These are phyloP conservation scores for Tanypteryx hageni DNA, from an alignment of 2,888 invertebrate genomes.

Conservation along the genomic window DNA sequence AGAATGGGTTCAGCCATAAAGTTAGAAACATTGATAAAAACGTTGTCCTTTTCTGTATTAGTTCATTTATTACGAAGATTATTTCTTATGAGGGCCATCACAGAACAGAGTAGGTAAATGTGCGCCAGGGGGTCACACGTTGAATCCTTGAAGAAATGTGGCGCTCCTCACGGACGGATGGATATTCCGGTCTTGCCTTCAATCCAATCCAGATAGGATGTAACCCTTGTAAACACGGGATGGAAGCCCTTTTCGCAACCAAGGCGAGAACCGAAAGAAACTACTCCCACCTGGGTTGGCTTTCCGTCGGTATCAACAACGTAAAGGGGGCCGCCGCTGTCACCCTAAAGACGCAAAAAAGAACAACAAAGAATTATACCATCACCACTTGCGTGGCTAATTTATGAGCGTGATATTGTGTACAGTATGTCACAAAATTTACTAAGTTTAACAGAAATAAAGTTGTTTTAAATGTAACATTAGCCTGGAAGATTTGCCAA, in stretches of 20 bases:
- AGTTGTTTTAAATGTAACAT: too few relatives aligned
- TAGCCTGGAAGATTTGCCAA: too few relatives aligned
- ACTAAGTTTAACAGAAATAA: too few relatives aligned
- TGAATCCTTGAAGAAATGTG: too few relatives aligned
- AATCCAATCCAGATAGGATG: constrained; percentile 70
- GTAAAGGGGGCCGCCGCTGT: constrained; percentile 71
- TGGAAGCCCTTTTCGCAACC: constrained; percentile 70
- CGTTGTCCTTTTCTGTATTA: not conserved
- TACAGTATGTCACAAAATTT: too few relatives aligned
- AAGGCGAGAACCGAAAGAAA: constrained; percentile 70
- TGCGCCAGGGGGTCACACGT: not conserved
- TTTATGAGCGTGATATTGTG: too few relatives aligned
- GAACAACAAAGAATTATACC: not conserved
- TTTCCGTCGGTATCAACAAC: constrained; percentile 66
- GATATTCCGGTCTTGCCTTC: constrained; percentile 67
- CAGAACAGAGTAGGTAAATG: not conserved
- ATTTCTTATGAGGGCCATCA: not conserved
- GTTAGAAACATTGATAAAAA: too few relatives aligned
- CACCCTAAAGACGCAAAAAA: constrained; percentile 69
- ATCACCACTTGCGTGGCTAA: not conserved
- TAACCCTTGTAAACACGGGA: constrained; percentile 70
- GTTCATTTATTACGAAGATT: not conserved
- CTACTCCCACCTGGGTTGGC: constrained; percentile 69
- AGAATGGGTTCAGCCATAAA: too few relatives aligned
- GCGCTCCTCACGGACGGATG: not conserved